These are phyloP conservation scores for Xestia ashworthii DNA, from an alignment of 2,888 invertebrate species.

Conservation along the genomic window DNA sequence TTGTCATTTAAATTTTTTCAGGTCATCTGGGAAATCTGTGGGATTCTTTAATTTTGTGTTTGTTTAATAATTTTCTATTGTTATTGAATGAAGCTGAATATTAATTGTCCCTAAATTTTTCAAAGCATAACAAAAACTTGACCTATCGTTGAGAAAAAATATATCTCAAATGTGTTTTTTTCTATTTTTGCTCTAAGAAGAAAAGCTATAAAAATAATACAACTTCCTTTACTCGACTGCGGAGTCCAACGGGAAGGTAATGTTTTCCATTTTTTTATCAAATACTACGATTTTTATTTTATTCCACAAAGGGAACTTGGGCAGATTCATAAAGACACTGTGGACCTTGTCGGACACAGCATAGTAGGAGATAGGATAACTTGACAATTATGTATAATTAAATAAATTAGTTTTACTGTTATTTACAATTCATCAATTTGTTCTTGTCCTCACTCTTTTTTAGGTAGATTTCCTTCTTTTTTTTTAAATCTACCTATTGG, in stretches of 20 bases:
- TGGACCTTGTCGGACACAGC: background rate
- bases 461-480: no score
- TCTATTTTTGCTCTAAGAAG: no score
- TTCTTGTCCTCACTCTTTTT: background rate
- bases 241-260: no score
- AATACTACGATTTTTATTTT: no score
- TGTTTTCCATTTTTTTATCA: no score
- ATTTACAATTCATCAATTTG: background rate
- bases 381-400: no score
- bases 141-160: no score
- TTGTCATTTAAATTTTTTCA: conserved; percentile 40
- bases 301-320: background rate
- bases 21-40: conserved; percentile 51
- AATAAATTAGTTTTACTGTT: no score
- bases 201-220: no score
- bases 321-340: background rate
- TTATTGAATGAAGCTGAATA: conserved; percentile 2
- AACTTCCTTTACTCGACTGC: no score
- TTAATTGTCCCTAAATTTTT: background rate
- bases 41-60: background rate
- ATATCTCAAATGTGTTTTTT: no score
- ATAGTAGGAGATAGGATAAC: background rate
- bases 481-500: no score
- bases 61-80: background rate
- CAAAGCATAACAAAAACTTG: background rate